These are phyloP conservation scores for Megamerina dolium DNA, from an alignment of 2,888 invertebrate species.

Conservation along the genomic window DNA sequence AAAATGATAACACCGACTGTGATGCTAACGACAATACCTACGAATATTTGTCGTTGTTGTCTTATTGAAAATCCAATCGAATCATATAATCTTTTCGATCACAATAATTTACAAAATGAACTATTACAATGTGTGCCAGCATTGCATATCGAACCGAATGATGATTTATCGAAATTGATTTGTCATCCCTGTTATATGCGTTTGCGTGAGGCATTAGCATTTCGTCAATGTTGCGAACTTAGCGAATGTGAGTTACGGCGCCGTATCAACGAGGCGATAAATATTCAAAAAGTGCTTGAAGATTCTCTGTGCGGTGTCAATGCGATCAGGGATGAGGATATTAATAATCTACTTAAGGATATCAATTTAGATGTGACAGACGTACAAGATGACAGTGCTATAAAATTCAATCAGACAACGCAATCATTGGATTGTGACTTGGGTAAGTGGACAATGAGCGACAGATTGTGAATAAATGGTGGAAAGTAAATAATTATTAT, in stretches of 20 bases:
- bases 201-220: slow-evolving; percentile 30
- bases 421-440: too few relatives aligned
- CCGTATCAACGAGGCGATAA: slow-evolving; percentile 21
- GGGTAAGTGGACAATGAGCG: too few relatives aligned
- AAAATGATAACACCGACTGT: too few relatives aligned
- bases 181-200: slow-evolving; percentile 31
- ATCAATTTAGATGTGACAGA: too few relatives aligned
- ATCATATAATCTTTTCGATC: slow-evolving; percentile 27
- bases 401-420: too few relatives aligned
- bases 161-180: slow-evolving; percentile 34
- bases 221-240: slow-evolving; percentile 29
- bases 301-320: too few relatives aligned
- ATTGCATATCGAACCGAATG: slow-evolving; percentile 26
- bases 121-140: slow-evolving; percentile 25
- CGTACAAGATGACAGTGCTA: too few relatives aligned
- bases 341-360: too few relatives aligned
- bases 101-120: slow-evolving; percentile 23
- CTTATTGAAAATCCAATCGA: slow-evolving; percentile 31
- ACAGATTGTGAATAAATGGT: too few relatives aligned
- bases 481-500: too few relatives aligned
- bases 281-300: not conserved
- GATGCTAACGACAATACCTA: slow-evolving; percentile 18
- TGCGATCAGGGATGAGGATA: too few relatives aligned
- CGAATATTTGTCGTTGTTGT: slow-evolving; percentile 36
- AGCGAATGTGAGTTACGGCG: slow-evolving; percentile 31